Evolutionary conservation across 2,888 invertebrate species (phyloP), one percentile per base, ranked within the genome.

Genomic region (Thymelicus sylvestris): DNA sequence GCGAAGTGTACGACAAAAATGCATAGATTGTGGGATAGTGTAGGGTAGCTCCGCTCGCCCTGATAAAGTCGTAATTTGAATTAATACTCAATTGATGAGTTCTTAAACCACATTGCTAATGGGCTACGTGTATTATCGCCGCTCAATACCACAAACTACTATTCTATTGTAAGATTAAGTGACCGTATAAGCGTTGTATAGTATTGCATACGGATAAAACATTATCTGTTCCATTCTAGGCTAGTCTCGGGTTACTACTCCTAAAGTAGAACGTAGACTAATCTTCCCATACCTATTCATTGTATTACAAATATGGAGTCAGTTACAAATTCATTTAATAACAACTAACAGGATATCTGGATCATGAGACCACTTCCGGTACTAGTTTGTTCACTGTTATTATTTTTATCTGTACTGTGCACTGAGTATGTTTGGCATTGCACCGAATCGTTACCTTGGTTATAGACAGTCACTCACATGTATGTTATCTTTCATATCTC

Each of bases 281-380:
- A 68, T 68, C 50, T 67, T 59, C 55, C 61, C 47, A 68, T 55
- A 15, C n/a, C 52, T 68, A 68, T 57, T 52, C 67, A 68, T 63
- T 68, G 68, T 68, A 55, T 44, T 15, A 59, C 64, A 64, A 65
- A 70, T 60, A 70, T 70, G 57, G 68, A 68, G 62, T 66, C 57
- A 24, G 61, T 57, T 73, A 60, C 67, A 71, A 57, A 70, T 52
- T 74, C 73, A 74, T 76, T 38, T n/a, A 75, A 77, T 79, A 75
- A 77, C 76, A 72, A 74, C 76, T 73, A 77, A 80, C 85, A 86
- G 86, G 86, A 87, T 86, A 86, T 83, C 83, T 83, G 80, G 80
- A 83, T 84, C 79, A 80, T 78, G 75, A 79, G 80, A 76, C 79
- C 77, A 74, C 80, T 80, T 84, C 82, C 83, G 83, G 81, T 82